Evolutionary conservation across 2,888 invertebrate species (phyloP).

Genomic region (Drosophila emarginata): DNA sequence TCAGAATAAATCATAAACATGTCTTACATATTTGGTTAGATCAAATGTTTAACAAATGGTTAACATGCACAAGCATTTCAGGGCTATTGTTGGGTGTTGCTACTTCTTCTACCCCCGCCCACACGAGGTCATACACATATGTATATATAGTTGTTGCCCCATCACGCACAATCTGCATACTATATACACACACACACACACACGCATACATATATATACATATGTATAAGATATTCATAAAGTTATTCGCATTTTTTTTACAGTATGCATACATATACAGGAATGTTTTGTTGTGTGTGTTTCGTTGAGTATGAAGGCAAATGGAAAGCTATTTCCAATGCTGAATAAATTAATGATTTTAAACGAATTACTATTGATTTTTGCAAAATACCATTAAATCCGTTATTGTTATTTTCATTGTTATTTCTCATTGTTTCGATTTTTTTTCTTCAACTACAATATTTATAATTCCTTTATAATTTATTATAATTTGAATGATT

Average conservation of each 20-base stretch:
- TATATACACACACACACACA: not conserved
- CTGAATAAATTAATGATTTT: constrained; percentile 16
- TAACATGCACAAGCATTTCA: constrained; percentile 34
- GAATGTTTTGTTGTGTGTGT: not conserved
- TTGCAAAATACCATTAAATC: not conserved
- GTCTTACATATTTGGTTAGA: constrained; percentile 1
- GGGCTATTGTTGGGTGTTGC: constrained; percentile 11
- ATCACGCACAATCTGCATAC: constrained; percentile 41
- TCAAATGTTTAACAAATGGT: constrained; percentile 33
- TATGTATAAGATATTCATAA: not conserved
- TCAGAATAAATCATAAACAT: too few relatives aligned
- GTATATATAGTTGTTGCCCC: constrained; percentile 22
- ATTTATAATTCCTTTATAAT: not conserved
- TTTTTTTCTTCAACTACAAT: not conserved
- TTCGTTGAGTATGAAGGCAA: not conserved
- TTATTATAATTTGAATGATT: not conserved
- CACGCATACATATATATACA: not conserved
- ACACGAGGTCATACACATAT: constrained; percentile 30
- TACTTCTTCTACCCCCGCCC: too few relatives aligned
- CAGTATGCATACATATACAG: too few relatives aligned
- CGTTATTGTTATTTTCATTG: not conserved
- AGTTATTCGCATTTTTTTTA: too few relatives aligned
- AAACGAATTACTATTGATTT: constrained; percentile 41
- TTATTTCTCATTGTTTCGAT: not conserved
- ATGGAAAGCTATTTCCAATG: constrained; percentile 5